Evolutionary conservation across 2,797 vertebrate species (phyloP), one percentile per base, ranked within the genome.

Genomic region (Xiphophorus birchmanni): DNA sequence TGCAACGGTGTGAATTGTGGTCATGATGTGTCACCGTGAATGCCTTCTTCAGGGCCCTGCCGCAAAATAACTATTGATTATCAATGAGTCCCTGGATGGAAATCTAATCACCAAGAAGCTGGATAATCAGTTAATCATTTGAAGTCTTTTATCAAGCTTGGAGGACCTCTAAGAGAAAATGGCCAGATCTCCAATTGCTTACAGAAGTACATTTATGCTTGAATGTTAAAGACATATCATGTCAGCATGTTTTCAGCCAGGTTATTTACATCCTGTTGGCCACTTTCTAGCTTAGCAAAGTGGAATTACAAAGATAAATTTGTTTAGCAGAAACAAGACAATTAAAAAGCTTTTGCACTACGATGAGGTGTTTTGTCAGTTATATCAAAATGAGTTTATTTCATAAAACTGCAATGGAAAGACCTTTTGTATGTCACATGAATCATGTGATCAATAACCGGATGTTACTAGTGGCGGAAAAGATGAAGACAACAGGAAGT

Each of bases 41-140:
- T 78, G 77, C 45, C 74, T 44, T 73, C 69, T 77, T 47, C 37
- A 42, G 71, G 72, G 75, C 45, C 54, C 74, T 82, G 40, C 80
- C 42, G 73, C 76, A 85, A 82, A 63, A 89, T 84, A 86, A 88
- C 77, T 73, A 82, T 48, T 75, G 76, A 79, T 82, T 54, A 69
- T 72, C 42, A 72, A 4, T n/a, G 26, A 72, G 69, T 45, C 69
- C 69, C 42, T 72, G 42, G 1, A 45, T 72, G 12, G 12, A 69
- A 44, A 45, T 71, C 40, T 7, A 72, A 72, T 72, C 69, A 71
- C 40, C 67, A 45, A 72, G 12, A 72, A 72, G 42, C 40, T 45
- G 6, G 5, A 45, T 44, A 45, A 72, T 71, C 67, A 42, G 37
- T 71, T 44, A 13, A 44, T 45, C 40, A 29, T 72, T 45, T 15